phyloP scores from a whole-genome alignment of 2,797 vertebrate genomes.

The Rhinoraja longicauda region DNA sequence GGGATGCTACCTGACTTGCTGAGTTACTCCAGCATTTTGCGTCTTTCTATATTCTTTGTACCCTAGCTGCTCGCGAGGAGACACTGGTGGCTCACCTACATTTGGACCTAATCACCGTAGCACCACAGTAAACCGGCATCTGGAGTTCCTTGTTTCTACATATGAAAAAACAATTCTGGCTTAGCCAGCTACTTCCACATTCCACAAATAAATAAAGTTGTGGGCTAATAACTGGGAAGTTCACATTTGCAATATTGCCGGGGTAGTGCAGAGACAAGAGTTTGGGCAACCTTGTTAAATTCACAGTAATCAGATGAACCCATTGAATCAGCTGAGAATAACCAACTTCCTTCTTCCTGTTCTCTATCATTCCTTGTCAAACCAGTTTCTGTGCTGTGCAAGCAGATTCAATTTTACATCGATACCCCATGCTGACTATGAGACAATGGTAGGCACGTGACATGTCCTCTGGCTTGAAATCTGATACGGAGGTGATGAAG shows the following conservation, averaged over 20 bases:
- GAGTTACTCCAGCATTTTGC: too few relatives aligned
- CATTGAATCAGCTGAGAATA: neutral
- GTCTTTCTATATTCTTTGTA: too few relatives aligned
- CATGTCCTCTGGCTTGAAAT: neutral
- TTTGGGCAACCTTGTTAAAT: neutral
- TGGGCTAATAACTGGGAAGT: neutral
- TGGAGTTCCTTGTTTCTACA: too few relatives aligned
- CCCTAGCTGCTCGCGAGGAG: too few relatives aligned
- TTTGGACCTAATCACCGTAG: too few relatives aligned
- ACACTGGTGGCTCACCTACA: too few relatives aligned
- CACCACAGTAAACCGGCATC: too few relatives aligned
- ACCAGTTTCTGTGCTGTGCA: neutral
- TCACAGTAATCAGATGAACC: neutral
- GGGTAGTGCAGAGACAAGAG: neutral
- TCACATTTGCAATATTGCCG: neutral
- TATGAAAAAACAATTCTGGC: too few relatives aligned
- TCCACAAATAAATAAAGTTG: neutral
- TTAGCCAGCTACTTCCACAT: too few relatives aligned
- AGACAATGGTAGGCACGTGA: neutral
- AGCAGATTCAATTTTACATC: neutral
- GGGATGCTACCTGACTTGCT: too few relatives aligned
- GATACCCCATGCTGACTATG: neutral
- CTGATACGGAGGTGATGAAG: neutral
- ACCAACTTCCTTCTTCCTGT: neutral
- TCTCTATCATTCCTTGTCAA: neutral